Conservation (phyloP, 2,888 invertebrate species). For the Spicauda simplicius region DNA sequence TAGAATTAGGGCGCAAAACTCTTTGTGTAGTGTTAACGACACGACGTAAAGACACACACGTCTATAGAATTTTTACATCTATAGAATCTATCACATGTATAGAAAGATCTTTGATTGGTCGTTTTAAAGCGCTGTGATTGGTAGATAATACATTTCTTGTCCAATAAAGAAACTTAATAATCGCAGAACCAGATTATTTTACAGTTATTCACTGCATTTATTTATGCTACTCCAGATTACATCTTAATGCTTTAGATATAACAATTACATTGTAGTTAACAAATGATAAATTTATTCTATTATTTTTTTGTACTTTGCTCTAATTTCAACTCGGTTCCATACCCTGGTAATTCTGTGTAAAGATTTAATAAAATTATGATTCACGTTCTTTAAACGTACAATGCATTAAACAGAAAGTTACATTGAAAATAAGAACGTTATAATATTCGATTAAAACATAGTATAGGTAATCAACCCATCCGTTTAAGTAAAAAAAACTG, state of each 20-base stretch:
- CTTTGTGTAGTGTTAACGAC: not conserved
- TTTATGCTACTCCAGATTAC: not conserved
- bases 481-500: too few relatives aligned
- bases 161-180: not conserved
- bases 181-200: too few relatives aligned
- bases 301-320: not conserved
- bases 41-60: not conserved
- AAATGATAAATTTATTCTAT: not conserved
- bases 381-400: too few relatives aligned
- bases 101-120: not conserved
- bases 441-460: too few relatives aligned
- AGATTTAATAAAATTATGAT: too few relatives aligned
- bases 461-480: too few relatives aligned
- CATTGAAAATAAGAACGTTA: too few relatives aligned
- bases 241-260: not conserved
- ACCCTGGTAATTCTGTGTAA: not conserved
- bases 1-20: not conserved
- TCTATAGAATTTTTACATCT: too few relatives aligned
- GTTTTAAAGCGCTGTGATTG: not conserved
- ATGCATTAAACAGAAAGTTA: too few relatives aligned
- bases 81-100: too few relatives aligned
- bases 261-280: not conserved
- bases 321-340: not conserved
- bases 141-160: not conserved
- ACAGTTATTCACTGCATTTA: too few relatives aligned